phyloP scores from a whole-genome alignment of 1,140 invertebrate genomes.

The Eciton burchellii region DNA sequence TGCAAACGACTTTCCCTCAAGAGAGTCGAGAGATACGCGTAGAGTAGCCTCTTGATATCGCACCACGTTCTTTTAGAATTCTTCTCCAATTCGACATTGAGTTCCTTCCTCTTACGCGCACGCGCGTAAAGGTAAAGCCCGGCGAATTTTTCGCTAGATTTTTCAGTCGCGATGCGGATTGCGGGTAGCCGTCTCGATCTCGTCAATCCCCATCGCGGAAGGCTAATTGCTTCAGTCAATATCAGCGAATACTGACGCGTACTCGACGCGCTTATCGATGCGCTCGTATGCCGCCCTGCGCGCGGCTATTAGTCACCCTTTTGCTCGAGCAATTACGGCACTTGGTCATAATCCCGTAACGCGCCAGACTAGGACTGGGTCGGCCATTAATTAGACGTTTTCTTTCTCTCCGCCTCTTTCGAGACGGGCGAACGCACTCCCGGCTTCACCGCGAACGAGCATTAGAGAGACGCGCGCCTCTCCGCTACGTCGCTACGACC shows the following conservation, averaged over 20 bases:
- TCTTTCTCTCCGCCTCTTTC: constrained; percentile 38
- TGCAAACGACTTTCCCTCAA: not conserved
- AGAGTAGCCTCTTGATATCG: not conserved
- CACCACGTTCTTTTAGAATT: not conserved
- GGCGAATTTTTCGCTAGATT: not conserved
- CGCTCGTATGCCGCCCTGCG: too few species aligned
- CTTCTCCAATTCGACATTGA: too few species aligned
- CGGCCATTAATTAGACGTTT: constrained; percentile 57
- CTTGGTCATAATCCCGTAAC: constrained; percentile 65
- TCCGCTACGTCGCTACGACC: not conserved
- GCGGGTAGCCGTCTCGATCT: constrained; percentile 12
- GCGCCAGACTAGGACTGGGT: constrained; percentile 53
- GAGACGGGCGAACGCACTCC: not conserved
- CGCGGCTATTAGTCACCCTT: constrained; percentile 70
- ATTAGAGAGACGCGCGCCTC: constrained; percentile 15
- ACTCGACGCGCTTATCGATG: constrained; percentile 18
- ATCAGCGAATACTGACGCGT: too few species aligned
- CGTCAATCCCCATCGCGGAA: constrained; percentile 1
- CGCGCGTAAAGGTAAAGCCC: not conserved
- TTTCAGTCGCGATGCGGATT: not conserved
- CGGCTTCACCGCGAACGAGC: constrained; percentile 13
- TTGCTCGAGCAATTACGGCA: constrained; percentile 66
- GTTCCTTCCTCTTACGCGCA: not conserved
- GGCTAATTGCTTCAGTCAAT: constrained; percentile 41
- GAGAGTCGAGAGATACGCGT: too few species aligned